These are phyloP conservation scores for Varanus komodoensis DNA, from an alignment of 2,113 vertebrate genomes.

Conservation along the genomic window DNA sequence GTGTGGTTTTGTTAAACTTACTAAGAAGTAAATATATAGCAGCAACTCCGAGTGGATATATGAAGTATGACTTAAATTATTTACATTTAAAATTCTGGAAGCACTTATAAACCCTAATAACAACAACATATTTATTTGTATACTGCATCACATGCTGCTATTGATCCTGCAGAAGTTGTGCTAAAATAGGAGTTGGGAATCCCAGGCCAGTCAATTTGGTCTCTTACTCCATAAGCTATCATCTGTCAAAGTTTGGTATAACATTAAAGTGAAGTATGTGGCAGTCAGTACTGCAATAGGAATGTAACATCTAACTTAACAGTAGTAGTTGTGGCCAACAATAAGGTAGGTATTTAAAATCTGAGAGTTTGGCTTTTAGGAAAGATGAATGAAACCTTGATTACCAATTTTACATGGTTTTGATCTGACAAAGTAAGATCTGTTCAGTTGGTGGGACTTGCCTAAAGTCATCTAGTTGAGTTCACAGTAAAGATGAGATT, in stretches of 20 bases:
- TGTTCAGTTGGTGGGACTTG: too few relatives aligned
- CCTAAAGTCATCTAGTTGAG: too few relatives aligned
- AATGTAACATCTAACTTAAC: slow-evolving; percentile 9
- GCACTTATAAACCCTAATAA: neutral
- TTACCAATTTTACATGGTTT: too few relatives aligned
- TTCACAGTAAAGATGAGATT: too few relatives aligned
- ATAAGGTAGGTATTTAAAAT: neutral
- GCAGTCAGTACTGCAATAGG: slow-evolving; percentile 18
- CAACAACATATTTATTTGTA: neutral
- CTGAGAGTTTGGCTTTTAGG: neutral
- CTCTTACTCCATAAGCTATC: neutral
- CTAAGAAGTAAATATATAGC: slow-evolving; percentile 46
- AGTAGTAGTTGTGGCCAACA: neutral
- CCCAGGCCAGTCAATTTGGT: neutral
- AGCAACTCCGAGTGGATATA: neutral
- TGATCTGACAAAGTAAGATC: too few relatives aligned
- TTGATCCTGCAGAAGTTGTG: slow-evolving; percentile 19
- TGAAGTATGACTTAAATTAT: neutral
- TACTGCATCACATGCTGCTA: neutral
- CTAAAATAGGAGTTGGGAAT: slow-evolving; percentile 22
- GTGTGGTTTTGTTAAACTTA: slow-evolving; percentile 39
- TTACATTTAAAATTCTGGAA: slow-evolving; percentile 16
- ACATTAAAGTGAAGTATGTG: neutral
- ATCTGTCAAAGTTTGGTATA: neutral
- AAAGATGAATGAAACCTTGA: too few relatives aligned